These are phyloP conservation scores for Drosophila mercatorum DNA, from an alignment of 2,888 invertebrate genomes.

Conservation along the genomic window DNA sequence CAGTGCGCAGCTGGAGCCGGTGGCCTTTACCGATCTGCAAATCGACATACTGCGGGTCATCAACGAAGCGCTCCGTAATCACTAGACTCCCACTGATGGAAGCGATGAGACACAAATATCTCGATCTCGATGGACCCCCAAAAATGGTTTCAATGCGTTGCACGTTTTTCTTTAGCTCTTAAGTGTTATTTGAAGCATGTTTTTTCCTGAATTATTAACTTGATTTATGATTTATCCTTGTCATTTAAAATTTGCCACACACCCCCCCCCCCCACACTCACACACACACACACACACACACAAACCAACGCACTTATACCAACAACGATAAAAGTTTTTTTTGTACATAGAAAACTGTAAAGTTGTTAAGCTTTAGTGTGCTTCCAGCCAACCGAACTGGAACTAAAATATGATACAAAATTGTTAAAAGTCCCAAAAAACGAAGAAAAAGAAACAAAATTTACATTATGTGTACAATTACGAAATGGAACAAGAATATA, in stretches of 20 bases:
- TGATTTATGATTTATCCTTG: conserved; percentile 39
- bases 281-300: conserved; percentile 24
- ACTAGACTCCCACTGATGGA: conserved; percentile 42
- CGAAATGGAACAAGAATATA: conserved; percentile 39
- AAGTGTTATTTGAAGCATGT: conserved; percentile 64
- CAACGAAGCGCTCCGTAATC: conserved; percentile 79
- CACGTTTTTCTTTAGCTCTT: conserved; percentile 47
- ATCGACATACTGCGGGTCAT: conserved; percentile 82
- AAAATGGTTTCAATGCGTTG: conserved; percentile 42
- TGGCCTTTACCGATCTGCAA: conserved; percentile 83
- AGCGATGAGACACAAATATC: conserved; percentile 16
- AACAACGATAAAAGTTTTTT: conserved; percentile 18
- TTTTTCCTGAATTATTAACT: conserved; percentile 25
- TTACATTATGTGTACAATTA: conserved; percentile 27
- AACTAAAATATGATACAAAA: conserved; percentile 46
- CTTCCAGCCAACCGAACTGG: conserved; percentile 45
- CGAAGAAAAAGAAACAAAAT: conserved; percentile 13
- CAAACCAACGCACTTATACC: conserved; percentile 18
- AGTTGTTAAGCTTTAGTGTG: conserved; percentile 48
- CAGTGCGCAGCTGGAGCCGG: conserved; percentile 79
- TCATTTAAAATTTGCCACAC: conserved; percentile 30
- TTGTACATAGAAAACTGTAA: conserved; percentile 42
- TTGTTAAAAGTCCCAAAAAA: conserved; percentile 36
- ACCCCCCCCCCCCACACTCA: conserved; percentile 19
- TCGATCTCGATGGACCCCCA: conserved; percentile 24